A percentile compares a stretch with the other conserved stretches of the same genome.
Evolutionary conservation across 2,888 invertebrate genomes (phyloP).

Genomic region (Morpho deidamia): DNA sequence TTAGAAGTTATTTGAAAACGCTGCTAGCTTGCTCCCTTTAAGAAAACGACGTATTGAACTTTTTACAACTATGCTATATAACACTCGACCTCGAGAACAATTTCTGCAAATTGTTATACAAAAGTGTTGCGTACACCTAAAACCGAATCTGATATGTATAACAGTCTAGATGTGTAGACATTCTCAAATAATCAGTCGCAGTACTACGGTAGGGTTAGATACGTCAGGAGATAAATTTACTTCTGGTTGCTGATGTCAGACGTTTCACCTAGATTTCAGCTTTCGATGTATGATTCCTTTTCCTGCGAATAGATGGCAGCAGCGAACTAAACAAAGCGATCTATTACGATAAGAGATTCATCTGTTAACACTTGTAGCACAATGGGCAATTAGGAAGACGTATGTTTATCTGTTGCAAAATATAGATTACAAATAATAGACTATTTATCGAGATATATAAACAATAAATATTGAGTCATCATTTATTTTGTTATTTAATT

Average conservation of each 20-base stretch:
- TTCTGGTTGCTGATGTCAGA: slow-evolving; percentile 71
- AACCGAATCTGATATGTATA: background rate
- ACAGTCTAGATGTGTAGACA: slow-evolving; percentile 14
- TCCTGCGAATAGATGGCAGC: slow-evolving; percentile 62
- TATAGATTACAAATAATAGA: background rate
- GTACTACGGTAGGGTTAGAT: slow-evolving; percentile 37
- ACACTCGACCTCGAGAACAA: background rate
- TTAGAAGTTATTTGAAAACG: no score
- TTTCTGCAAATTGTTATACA: background rate
- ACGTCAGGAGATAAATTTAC: slow-evolving; percentile 76
- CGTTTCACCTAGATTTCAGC: slow-evolving; percentile 71
- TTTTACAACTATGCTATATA: no score
- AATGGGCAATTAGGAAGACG: slow-evolving; percentile 8
- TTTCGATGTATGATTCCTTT: slow-evolving; percentile 53
- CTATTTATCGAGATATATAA: no score
- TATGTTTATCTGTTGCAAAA: background rate
- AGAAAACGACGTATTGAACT: no score
- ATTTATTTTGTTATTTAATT: background rate
- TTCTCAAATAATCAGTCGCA: slow-evolving; percentile 28
- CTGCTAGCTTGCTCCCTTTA: no score
- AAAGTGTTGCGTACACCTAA: background rate
- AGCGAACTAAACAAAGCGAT: slow-evolving; percentile 42
- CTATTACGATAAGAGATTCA: slow-evolving; percentile 15
- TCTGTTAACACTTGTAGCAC: slow-evolving; percentile 17
- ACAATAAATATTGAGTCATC: background rate